phyloP scores from a whole-genome alignment of 1,140 invertebrate species.

The Bradynema listronoti region DNA sequence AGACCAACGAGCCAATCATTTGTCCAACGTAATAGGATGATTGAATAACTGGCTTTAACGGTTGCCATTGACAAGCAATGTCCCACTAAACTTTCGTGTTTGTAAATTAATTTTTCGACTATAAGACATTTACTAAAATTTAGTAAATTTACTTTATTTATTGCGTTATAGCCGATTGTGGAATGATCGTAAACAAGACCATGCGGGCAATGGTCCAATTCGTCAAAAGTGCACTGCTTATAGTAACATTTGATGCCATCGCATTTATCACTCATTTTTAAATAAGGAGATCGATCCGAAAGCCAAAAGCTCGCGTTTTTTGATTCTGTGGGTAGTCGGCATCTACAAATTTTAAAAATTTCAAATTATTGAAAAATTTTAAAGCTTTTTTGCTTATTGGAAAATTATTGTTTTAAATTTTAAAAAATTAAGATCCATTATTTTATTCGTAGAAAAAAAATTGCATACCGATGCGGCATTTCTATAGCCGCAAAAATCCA shows the following conservation, averaged over 20 bases:
- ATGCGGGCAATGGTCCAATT: conserved; percentile 10
- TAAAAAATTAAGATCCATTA: no score
- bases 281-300: background rate
- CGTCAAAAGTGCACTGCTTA: conserved; percentile 20
- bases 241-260: conserved; percentile 30
- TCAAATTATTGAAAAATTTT: no score
- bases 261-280: conserved; percentile 14
- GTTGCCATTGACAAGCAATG: conserved; percentile 44
- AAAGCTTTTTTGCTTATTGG: no score
- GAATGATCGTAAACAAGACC: conserved; percentile 46
- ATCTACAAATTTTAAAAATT: no score
- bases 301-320: conserved; percentile 30
- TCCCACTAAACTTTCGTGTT: conserved; percentile 58
- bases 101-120: no score
- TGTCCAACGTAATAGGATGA: conserved; percentile 57
- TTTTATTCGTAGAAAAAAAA: conserved; percentile 12
- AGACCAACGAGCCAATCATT: conserved; percentile 52
- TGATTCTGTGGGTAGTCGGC: conserved; percentile 25
- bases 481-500: conserved; percentile 54
- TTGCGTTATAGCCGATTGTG: conserved; percentile 42
- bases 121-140: no score
- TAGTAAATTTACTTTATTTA: no score
- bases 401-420: no score
- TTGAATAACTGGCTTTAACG: conserved; percentile 52
- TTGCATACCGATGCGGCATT: conserved; percentile 46